Percentiles rank a stretch among this genome's conserved stretches.
These are phyloP conservation scores for Cyprinus carpio DNA, from an alignment of 2,113 vertebrate genomes.

Conservation along the genomic window DNA sequence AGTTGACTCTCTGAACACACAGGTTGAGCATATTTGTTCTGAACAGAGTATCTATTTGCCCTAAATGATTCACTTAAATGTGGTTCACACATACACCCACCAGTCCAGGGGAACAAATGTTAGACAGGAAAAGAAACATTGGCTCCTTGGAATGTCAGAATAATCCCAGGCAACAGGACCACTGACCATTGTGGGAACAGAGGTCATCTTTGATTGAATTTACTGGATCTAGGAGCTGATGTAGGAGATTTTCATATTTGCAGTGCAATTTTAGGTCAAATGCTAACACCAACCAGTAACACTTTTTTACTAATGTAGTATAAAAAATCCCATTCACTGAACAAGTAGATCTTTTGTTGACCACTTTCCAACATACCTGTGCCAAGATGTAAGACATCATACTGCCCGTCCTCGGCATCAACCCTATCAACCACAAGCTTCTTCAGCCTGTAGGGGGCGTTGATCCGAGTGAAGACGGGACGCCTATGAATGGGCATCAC, in stretches of 20 bases:
- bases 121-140: constrained; percentile 19
- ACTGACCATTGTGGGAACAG: constrained; percentile 23
- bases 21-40: constrained; percentile 30
- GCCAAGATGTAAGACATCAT: constrained; percentile 81
- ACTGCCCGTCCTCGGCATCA: constrained; percentile 72
- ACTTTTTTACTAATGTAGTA: background rate
- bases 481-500: constrained; percentile 75
- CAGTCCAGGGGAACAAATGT: constrained; percentile 16
- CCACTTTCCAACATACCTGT: constrained; percentile 76
- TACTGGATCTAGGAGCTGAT: background rate
- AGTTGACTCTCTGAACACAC: constrained; percentile 43
- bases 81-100: constrained; percentile 37
- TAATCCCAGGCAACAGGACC: constrained; percentile 46
- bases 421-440: constrained; percentile 82
- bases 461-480: constrained; percentile 74
- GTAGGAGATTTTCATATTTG: background rate
- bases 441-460: constrained; percentile 69
- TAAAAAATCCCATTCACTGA: background rate
- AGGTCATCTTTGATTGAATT: constrained; percentile 8
- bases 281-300: background rate
- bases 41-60: constrained; percentile 31
- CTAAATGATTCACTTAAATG: constrained; percentile 48
- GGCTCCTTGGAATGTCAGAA: constrained; percentile 28
- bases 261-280: background rate
- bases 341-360: background rate